Percentiles rank a stretch among this genome's conserved stretches.
These are phyloP conservation scores for Nebria salina DNA, from an alignment of 2,888 invertebrate genomes.

Conservation along the genomic window DNA sequence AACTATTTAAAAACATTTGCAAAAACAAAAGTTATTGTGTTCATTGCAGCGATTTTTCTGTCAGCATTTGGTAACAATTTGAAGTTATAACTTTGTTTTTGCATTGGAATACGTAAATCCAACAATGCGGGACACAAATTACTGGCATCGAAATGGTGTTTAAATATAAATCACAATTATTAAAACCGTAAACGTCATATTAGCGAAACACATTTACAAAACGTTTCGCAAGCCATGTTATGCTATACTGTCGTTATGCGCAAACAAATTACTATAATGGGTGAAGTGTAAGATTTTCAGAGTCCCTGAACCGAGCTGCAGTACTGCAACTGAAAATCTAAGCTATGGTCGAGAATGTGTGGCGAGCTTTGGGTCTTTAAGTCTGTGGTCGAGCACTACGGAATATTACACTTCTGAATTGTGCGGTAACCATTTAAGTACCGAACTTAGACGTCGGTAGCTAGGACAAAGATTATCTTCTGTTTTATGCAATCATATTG, in stretches of 20 bases:
- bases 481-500: not conserved
- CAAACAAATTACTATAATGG: not conserved
- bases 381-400: not conserved
- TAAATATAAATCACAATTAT: conserved; percentile 45
- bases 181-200: conserved; percentile 42
- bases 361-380: too few species aligned
- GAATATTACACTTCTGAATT: not conserved
- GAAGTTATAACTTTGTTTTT: not conserved
- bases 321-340: not conserved
- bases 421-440: not conserved
- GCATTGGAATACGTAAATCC: not conserved
- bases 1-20: too few species aligned
- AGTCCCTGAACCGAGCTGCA: not conserved
- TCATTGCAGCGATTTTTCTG: not conserved
- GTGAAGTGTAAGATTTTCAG: not conserved
- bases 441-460: not conserved
- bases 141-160: conserved; percentile 9
- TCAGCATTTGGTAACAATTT: not conserved
- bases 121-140: not conserved
- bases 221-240: not conserved
- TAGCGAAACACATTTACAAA: conserved; percentile 7
- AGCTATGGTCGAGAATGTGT: too few species aligned
- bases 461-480: not conserved
- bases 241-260: not conserved
- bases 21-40: not conserved